Conservation (phyloP, 1,140 invertebrate species). For the Gerris buenoi region DNA sequence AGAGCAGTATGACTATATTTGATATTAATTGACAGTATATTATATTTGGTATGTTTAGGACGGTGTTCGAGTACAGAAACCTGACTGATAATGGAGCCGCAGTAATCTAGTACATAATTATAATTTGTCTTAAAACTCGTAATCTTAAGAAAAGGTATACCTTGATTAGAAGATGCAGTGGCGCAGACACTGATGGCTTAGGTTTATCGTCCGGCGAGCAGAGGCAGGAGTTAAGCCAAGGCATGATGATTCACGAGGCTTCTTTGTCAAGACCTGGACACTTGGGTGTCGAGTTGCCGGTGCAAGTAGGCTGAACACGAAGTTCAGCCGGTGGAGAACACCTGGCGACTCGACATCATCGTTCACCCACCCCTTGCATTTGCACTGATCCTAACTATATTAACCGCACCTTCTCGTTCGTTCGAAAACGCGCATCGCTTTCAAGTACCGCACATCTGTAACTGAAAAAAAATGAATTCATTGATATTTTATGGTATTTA, state of each 20-base stretch:
- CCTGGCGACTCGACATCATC: too few species aligned
- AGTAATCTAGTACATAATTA: too few species aligned
- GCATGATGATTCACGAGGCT: slow-evolving; percentile 18
- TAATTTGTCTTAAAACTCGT: neutral
- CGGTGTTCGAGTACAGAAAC: too few species aligned
- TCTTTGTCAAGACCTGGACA: too few species aligned
- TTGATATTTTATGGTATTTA: too few species aligned
- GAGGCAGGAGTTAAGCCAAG: slow-evolving; percentile 22
- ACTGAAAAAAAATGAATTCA: too few species aligned
- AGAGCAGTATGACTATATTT: too few species aligned
- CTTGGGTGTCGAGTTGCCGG: too few species aligned
- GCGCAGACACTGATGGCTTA: slow-evolving; percentile 19
- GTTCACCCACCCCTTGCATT: neutral
- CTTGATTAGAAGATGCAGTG: slow-evolving; percentile 22
- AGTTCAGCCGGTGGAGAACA: neutral
- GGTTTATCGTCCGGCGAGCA: slow-evolving; percentile 18
- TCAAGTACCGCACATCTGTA: neutral
- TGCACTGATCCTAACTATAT: too few species aligned
- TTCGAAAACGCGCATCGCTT: neutral
- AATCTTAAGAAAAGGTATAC: slow-evolving; percentile 12
- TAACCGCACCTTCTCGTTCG: neutral
- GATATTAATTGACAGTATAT: too few species aligned
- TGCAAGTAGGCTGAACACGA: neutral
- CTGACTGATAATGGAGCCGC: too few species aligned
- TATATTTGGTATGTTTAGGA: too few species aligned